A percentile compares a stretch with the other conserved stretches of the same genome.
Evolutionary conservation across 2,797 vertebrate genomes (phyloP).

Genomic region (Borostomias antarcticus): DNA sequence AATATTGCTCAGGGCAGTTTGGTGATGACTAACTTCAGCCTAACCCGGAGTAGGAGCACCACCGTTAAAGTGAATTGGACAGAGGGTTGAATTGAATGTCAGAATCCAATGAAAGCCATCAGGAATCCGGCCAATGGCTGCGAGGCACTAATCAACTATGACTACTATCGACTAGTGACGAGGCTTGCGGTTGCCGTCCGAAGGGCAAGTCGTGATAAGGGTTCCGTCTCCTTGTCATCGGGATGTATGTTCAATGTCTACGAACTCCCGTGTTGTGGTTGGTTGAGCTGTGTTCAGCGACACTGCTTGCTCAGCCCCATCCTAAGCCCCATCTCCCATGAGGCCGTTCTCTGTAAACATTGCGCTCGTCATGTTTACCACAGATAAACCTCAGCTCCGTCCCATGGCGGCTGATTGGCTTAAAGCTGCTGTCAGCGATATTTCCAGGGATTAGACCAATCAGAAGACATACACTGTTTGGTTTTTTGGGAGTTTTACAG

Average conservation of each 20-base stretch:
- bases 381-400: slow-evolving; percentile 29
- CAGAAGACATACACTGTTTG: too few species aligned
- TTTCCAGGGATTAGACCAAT: not conserved
- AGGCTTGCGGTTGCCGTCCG: not conserved
- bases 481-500: too few species aligned
- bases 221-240: not conserved
- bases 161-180: not conserved
- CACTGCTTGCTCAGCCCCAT: not conserved
- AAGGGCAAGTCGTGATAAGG: not conserved
- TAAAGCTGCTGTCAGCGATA: slow-evolving; percentile 15
- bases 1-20: slow-evolving; percentile 35
- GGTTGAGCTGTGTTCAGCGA: not conserved
- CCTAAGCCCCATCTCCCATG: slow-evolving; percentile 3
- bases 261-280: not conserved
- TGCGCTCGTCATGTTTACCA: slow-evolving; percentile 25
- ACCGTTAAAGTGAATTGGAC: slow-evolving; percentile 61
- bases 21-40: slow-evolving; percentile 55
- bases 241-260: not conserved
- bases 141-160: too few species aligned
- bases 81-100: slow-evolving; percentile 50
- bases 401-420: slow-evolving; percentile 30
- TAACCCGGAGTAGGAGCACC: slow-evolving; percentile 40
- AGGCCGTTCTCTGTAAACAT: slow-evolving; percentile 24
- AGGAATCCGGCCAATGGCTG: not conserved
- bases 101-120: slow-evolving; percentile 24